Conservation (phyloP, 1,140 invertebrate species). For the Microvelia longipes region DNA sequence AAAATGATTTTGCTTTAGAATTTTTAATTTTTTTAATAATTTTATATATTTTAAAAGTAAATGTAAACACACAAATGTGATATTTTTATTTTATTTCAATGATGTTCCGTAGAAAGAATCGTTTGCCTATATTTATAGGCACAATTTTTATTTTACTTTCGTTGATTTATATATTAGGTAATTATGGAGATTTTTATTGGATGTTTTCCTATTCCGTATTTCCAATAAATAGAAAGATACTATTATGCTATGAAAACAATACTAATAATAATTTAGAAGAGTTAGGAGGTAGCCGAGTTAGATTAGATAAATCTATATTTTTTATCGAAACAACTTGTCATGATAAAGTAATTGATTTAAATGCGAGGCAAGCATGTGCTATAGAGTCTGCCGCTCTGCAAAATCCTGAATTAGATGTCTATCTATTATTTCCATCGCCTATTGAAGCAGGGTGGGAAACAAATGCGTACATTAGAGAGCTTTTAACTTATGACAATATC, state of each 20-base stretch:
- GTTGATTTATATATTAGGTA: background rate
- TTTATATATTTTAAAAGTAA: background rate
- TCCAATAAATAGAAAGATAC: background rate
- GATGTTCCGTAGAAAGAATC: background rate
- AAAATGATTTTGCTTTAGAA: too few relatives aligned
- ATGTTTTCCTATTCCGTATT: background rate
- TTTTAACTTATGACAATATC: slow-evolving; percentile 41
- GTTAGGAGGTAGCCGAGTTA: slow-evolving; percentile 2
- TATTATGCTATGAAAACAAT: slow-evolving; percentile 14
- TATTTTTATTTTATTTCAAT: too few relatives aligned
- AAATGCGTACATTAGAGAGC: slow-evolving; percentile 13
- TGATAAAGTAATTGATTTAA: slow-evolving; percentile 10
- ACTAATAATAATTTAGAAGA: slow-evolving; percentile 4
- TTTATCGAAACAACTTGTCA: slow-evolving; percentile 24
- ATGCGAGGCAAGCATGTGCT: slow-evolving; percentile 27
- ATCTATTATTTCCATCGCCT: slow-evolving; percentile 21
- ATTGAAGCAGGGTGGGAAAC: background rate
- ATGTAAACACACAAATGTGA: too few relatives aligned
- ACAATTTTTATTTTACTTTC: background rate
- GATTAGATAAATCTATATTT: slow-evolving; percentile 18
- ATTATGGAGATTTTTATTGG: background rate
- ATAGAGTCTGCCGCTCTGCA: slow-evolving; percentile 27
- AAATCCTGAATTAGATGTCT: slow-evolving; percentile 20
- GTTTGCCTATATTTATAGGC: background rate
- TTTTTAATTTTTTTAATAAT: background rate